Evolutionary conservation across 2,888 invertebrate species (phyloP).

Genomic region (Drosophila macrothrix): DNA sequence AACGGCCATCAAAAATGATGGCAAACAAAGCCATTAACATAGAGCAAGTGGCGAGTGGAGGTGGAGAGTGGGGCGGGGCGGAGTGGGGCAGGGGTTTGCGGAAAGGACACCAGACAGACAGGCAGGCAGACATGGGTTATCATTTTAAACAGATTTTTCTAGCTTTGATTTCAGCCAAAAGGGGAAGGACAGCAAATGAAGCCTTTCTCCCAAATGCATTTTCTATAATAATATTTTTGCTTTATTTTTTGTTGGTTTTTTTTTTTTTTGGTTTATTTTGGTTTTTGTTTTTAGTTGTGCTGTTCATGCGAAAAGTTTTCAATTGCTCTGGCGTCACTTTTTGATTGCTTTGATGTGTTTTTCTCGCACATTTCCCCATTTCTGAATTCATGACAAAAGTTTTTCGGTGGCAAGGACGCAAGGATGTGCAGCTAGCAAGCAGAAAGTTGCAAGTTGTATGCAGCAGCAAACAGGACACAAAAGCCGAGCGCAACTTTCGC

Average conservation of each 20-base stretch:
- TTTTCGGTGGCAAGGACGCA: slow-evolving; percentile 57
- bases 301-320: slow-evolving; percentile 77
- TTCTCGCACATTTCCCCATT: slow-evolving; percentile 78
- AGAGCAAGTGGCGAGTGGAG: slow-evolving; percentile 26
- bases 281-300: slow-evolving; percentile 8
- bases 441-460: neutral
- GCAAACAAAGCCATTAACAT: slow-evolving; percentile 78
- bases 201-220: slow-evolving; percentile 45
- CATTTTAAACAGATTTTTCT: slow-evolving; percentile 51
- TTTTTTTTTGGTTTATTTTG: no score
- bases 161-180: slow-evolving; percentile 23
- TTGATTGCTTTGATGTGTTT: slow-evolving; percentile 81
- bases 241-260: slow-evolving; percentile 27
- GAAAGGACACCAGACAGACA: neutral
- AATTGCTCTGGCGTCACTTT: slow-evolving; percentile 81
- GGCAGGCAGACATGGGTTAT: slow-evolving; percentile 25
- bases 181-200: slow-evolving; percentile 35
- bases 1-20: slow-evolving; percentile 59
- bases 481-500: slow-evolving; percentile 74
- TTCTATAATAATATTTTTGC: slow-evolving; percentile 53
- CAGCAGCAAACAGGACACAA: slow-evolving; percentile 27
- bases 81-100: neutral
- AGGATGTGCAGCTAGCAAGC: slow-evolving; percentile 18
- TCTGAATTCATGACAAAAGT: slow-evolving; percentile 80
- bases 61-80: no score